Base-by-base conservation (phyloP, 2,888 invertebrate genomes). In the Lasiommata megera region DNA sequence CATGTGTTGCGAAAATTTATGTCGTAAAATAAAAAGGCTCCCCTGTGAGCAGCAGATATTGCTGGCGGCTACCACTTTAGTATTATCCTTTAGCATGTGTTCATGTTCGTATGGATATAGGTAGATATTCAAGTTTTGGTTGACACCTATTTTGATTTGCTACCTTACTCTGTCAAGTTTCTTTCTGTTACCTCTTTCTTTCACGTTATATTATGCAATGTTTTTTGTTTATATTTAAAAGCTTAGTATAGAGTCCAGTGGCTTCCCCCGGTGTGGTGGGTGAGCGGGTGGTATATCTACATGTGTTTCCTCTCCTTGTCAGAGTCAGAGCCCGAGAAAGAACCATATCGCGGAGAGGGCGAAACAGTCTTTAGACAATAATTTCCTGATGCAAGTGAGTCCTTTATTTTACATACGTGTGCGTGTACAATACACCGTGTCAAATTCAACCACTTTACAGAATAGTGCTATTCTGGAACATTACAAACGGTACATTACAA, bases 381-480 rank as follows among this genome's bases (percentile, higher is more conserved):
- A 79, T 83, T 89, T 88, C 88, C 88, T 90, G 88, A 65, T 84
- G 71, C 89, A 90, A 89, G 89, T 90, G 89, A 90, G 89, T 90
- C 70, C 36, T 64, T 65, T 61, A 53, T 47, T 47, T 54, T 58
- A 58, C 53, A 54, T 61, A 62, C 59, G 41, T 18, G 28, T 43
- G 12, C 28, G 61, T 60, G 54, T 59, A 53, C 28, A 31, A 44
- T 28, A 54, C 41, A 43, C 28, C 67, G 74, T 78, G 82, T 73
- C 73, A 61, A 68, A 74, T 77, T 72, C 77, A 79, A 76, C 67
- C 60, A 59, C 31, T 23, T 46, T 5, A 14, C 29, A 12, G 29
- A 16, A n/a, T 3, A 8, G 29, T 31, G 41, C 31, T 47, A 34
- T 46, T 58, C 60, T 59, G 61, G 56, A 58, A 61, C 47, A 53